Base-by-base conservation (phyloP, 2,888 invertebrate species). In the Poecilobothrus nobilitatus region DNA sequence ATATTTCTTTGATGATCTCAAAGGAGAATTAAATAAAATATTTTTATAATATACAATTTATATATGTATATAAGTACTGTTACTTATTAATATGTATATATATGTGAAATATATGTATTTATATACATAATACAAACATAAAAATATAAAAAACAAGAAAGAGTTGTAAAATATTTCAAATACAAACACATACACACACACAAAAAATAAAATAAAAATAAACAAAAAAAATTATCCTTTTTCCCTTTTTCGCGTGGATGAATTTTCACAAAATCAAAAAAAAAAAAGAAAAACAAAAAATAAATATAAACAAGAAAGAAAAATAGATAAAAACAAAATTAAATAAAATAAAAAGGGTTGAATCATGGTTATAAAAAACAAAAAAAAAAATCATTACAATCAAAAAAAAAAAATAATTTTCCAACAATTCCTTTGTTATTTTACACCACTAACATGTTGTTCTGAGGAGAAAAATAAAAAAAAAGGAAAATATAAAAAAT, bases 1-100 rank as follows among this genome's bases (percentile, higher is more conserved):
- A 53, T 53, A 53, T 53, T 53, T 53, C 53, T 53, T 53, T 53
- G 53, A 53, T 53, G 53, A 53, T 53, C 53, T 53, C 53, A 53
- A 53, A 53, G 18, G 53, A 53, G 53, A 53, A 41, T 41, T 41
- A 41, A 53, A 53, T 53, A 53, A 53, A 53, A 53, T 53, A 18
- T 53, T 53, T 53, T 53, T 53, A 53, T 53, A 53, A 53, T n/a
- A 53, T 53, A 53, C 18, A 6, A 15, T 53, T 8, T 53, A 53
- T 53, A 53, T 53, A 53, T n/a, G 9, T 27, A 27, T 27, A 27
- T n/a, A n/a, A n/a, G n/a, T n/a, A n/a, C n/a, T n/a, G n/a, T n/a
- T n/a, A n/a, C n/a, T n/a, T n/a, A n/a, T n/a, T n/a, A n/a, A n/a
- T n/a, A n/a, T n/a, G n/a, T 27, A 27, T 27, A 27, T 27, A 27